phyloP scores from a whole-genome alignment of 1,140 invertebrate species.

The Sycobia sp. region DNA sequence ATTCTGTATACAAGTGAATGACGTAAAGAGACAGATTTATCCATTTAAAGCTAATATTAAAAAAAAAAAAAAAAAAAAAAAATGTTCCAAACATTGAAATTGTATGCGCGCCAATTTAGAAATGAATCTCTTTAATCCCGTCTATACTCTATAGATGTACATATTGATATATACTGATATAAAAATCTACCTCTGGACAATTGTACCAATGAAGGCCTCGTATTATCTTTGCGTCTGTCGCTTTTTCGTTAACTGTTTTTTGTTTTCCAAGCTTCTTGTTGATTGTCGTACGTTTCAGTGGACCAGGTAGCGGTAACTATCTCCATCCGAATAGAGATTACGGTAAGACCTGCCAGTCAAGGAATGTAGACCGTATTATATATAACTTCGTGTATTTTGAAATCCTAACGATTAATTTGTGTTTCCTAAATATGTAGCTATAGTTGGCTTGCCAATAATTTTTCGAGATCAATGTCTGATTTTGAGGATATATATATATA shows the following conservation, averaged over 20 bases:
- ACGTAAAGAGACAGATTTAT: slow-evolving; percentile 1
- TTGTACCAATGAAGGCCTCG: too few relatives aligned
- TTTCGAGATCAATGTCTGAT: too few relatives aligned
- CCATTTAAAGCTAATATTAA: not conserved
- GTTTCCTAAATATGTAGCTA: too few relatives aligned
- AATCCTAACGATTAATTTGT: too few relatives aligned
- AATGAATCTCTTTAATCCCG: too few relatives aligned
- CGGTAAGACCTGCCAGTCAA: slow-evolving; percentile 54
- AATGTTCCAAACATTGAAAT: not conserved
- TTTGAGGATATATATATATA: too few relatives aligned
- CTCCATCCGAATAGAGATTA: slow-evolving; percentile 63
- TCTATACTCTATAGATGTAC: too few relatives aligned
- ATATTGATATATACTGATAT: too few relatives aligned
- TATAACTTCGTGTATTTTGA: not conserved
- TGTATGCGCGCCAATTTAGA: too few relatives aligned
- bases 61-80: not conserved
- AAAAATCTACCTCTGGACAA: too few relatives aligned
- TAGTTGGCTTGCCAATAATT: too few relatives aligned
- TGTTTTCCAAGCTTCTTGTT: slow-evolving; percentile 46
- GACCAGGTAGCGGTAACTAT: slow-evolving; percentile 62
- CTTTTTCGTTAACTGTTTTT: slow-evolving; percentile 29
- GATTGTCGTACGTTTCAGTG: slow-evolving; percentile 63
- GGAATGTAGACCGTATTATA: slow-evolving; percentile 22
- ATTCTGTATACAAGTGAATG: slow-evolving; percentile 9
- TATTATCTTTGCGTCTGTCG: slow-evolving; percentile 40